These are phyloP conservation scores for Propithecus coquereli DNA, from an alignment of 2,113 vertebrate genomes.

Conservation along the genomic window DNA sequence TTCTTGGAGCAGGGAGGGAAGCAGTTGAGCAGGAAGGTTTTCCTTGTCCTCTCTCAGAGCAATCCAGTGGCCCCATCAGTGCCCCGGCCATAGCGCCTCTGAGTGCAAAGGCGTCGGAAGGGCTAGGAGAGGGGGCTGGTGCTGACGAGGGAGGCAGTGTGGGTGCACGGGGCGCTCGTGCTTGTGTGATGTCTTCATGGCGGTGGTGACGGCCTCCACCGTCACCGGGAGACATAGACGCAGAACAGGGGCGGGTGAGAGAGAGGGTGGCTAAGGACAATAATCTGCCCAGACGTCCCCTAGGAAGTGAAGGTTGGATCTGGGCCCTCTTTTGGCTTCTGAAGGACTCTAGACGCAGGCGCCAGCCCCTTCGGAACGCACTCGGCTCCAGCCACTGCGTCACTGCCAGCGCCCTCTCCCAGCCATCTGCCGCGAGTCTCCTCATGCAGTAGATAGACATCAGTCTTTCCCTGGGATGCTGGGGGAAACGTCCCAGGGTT, in stretches of 20 bases:
- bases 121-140: not conserved
- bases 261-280: not conserved
- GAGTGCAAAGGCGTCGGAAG: not conserved
- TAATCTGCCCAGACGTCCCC: not conserved
- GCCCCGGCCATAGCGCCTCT: not conserved
- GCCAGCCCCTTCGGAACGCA: accelerated
- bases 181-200: not conserved
- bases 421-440: not conserved
- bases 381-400: not conserved
- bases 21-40: accelerated
- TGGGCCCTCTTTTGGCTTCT: not conserved
- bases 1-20: not conserved
- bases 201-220: not conserved
- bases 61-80: not conserved
- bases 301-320: not conserved
- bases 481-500: not conserved
- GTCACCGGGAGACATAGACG: not conserved
- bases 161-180: accelerated
- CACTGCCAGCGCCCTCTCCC: not conserved
- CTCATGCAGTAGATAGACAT: not conserved
- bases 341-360: not conserved
- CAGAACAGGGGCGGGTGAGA: not conserved
- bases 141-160: not conserved
- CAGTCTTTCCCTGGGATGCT: not conserved
- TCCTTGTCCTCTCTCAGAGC: not conserved